These are phyloP conservation scores for Diorhabda carinulata DNA, from an alignment of 1,140 invertebrate species.

Conservation along the genomic window DNA sequence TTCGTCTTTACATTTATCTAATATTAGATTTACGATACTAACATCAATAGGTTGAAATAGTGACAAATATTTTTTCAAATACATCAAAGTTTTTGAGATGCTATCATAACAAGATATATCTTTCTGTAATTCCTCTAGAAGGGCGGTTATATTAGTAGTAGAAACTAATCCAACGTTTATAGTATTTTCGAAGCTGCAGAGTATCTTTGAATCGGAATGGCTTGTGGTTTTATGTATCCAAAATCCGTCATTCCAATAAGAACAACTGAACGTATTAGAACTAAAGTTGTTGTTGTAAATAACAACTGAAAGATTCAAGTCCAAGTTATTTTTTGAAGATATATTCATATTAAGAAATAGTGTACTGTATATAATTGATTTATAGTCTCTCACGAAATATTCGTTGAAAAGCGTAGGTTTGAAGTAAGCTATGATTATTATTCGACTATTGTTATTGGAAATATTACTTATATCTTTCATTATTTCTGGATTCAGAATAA, in stretches of 20 bases:
- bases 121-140: neutral
- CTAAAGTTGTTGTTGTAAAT: no score
- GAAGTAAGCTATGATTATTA: neutral
- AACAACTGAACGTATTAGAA: neutral
- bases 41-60: neutral
- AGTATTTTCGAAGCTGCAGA: constrained; percentile 22
- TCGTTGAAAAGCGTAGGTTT: neutral
- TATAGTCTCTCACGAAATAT: neutral
- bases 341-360: neutral
- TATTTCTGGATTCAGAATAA: neutral
- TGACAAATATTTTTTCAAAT: neutral
- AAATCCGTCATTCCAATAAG: constrained; percentile 22
- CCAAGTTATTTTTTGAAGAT: neutral
- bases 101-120: neutral
- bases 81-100: neutral
- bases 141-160: neutral
- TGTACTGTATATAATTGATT: neutral
- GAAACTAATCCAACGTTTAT: constrained; percentile 19
- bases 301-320: no score
- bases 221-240: neutral
- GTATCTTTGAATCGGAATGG: no score
- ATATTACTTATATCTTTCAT: neutral
- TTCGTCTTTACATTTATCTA: neutral
- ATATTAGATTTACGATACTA: neutral
- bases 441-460: neutral